Evolutionary conservation across 2,113 vertebrate species (phyloP).

Genomic region (Cichladusa arquata): DNA sequence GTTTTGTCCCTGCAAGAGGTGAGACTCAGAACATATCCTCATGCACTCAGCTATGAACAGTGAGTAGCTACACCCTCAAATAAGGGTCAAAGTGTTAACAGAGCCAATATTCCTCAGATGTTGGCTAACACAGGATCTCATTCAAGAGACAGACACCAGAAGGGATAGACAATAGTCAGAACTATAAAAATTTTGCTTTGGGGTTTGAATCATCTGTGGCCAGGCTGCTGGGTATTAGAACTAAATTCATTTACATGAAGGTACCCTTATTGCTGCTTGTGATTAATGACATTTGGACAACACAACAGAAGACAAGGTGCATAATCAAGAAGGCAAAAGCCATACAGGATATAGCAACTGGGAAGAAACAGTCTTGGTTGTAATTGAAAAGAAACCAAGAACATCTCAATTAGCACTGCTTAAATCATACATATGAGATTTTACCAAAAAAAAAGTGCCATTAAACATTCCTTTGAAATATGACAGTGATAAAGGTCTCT

Average conservation of each 20-base stretch:
- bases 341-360: neutral
- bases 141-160: neutral
- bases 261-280: neutral
- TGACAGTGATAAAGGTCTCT: neutral
- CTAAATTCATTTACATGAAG: neutral
- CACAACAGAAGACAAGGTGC: neutral
- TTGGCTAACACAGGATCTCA: neutral
- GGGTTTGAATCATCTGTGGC: neutral
- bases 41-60: neutral
- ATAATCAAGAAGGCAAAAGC: neutral
- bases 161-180: neutral
- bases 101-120: neutral
- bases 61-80: neutral
- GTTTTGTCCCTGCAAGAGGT: neutral
- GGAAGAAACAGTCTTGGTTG: neutral
- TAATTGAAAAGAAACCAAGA: neutral
- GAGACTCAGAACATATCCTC: neutral
- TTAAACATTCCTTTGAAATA: slow-evolving; percentile 1
- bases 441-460: neutral
- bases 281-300: neutral
- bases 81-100: neutral
- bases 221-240: neutral
- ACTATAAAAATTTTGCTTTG: neutral
- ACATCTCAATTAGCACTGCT: neutral
- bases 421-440: neutral